Evolutionary conservation across 2,797 vertebrate species (phyloP), one percentile per base, ranked within the genome.

Genomic region (Cichlasoma orientale): DNA sequence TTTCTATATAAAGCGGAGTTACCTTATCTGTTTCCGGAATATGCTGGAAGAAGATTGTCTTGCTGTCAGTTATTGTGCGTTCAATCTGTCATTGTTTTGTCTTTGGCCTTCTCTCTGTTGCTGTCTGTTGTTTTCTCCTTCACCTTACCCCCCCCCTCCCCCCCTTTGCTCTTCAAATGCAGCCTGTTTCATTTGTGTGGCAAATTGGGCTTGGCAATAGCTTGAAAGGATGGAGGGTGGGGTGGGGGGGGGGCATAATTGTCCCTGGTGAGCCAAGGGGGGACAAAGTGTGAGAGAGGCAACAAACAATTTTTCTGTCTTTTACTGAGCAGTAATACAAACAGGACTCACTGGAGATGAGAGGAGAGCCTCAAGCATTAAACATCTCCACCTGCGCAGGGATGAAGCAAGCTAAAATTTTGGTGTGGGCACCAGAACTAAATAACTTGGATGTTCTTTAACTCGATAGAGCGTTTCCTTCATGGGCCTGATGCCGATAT

Each of bases 151-250:
- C 82, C 31, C 31, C 31, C 7, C 27, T 4, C 27, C 27, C 27
- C 27, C 27, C 27, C 27, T 27, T 75, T 75, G 73, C 89, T 90
- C 82, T 90, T 89, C 89, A 88, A 91, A 91, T 82, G 82, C 74
- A 21, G 85, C 79, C 83, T 53, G 82, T 92, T 94, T 93, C 92
- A 93, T 94, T 92, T 94, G 90, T 93, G 90, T 89, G 83, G 89
- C 89, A 92, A 93, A 94, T 94, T 92, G 89, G 88, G 90, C 89
- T 91, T 86, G 82, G 93, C 90, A 78, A 87, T 89, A 72, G 88
- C 83, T 88, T 80, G 89, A 93, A 93, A 88, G 84, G 85, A 78
- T 56, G 36, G 23, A 84, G 73, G 53, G 31, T 7, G 31, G 29
- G 7, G 6, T 7, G 6, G 31, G 56, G 36, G n/a, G 86, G 73